These are phyloP conservation scores for Drosophila mayaguana DNA, from an alignment of 2,888 invertebrate genomes.

Conservation along the genomic window DNA sequence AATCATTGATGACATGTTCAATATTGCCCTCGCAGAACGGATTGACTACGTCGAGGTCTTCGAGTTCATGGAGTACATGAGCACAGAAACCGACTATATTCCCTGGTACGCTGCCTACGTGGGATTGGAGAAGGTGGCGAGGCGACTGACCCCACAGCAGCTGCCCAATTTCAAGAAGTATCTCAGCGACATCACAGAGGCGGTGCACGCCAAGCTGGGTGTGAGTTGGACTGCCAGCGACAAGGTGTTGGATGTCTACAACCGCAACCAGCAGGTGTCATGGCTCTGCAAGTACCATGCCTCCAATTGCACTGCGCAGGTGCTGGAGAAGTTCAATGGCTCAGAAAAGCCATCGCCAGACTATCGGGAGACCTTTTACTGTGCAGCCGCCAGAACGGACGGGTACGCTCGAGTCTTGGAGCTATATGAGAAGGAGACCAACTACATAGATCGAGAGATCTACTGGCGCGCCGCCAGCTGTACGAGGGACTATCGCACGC, in stretches of 20 bases:
- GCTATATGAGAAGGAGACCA: constrained; percentile 86
- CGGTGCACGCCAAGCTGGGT: constrained; percentile 86
- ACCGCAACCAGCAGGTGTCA: constrained; percentile 87
- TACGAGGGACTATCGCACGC: constrained; percentile 86
- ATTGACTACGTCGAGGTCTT: constrained; percentile 84
- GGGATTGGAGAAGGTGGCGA: constrained; percentile 50
- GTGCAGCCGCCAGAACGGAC: constrained; percentile 48
- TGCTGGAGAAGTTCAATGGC: constrained; percentile 81
- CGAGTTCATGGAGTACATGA: constrained; percentile 89
- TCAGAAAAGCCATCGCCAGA: constrained; percentile 48
- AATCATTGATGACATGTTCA: constrained; percentile 90
- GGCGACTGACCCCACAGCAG: constrained; percentile 63
- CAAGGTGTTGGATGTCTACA: constrained; percentile 87
- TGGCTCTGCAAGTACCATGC: constrained; percentile 89
- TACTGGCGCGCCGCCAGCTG: constrained; percentile 89
- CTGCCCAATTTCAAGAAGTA: constrained; percentile 79
- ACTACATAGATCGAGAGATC: constrained; percentile 88
- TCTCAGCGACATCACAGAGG: constrained; percentile 85
- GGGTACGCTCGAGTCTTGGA: constrained; percentile 26
- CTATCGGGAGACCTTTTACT: constrained; percentile 67
- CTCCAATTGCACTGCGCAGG: constrained; percentile 86
- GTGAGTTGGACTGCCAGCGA: constrained; percentile 85
- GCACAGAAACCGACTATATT: constrained; percentile 89
- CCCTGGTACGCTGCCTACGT: constrained; percentile 90
- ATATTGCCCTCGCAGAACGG: constrained; percentile 86